phyloP scores from a whole-genome alignment of 2,797 vertebrate species.

The Coreius guichenoti region DNA sequence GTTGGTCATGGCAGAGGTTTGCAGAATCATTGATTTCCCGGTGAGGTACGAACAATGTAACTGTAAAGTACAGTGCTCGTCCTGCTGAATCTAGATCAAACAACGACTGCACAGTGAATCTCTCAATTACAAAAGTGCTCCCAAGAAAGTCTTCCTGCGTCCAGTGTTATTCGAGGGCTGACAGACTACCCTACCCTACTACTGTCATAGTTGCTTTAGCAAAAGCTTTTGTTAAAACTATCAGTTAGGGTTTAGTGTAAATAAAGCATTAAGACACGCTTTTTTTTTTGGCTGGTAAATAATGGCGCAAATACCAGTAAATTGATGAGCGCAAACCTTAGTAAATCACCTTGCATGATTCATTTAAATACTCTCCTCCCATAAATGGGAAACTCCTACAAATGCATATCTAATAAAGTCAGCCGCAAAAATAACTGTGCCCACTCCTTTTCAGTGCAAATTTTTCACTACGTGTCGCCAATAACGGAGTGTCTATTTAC shows the following conservation, averaged over 20 bases:
- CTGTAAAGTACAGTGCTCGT: slow-evolving; percentile 26
- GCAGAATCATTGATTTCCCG: slow-evolving; percentile 56
- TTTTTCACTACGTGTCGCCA: no score
- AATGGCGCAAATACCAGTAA: no score
- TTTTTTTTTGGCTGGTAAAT: no score
- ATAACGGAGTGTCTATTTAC: no score
- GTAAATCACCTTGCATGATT: no score
- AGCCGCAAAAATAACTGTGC: no score
- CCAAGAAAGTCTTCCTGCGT: slow-evolving; percentile 4
- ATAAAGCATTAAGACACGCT: not conserved
- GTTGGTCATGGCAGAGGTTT: slow-evolving; percentile 41
- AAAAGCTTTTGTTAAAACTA: not conserved
- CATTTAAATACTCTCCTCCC: no score
- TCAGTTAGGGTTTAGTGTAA: not conserved
- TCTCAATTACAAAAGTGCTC: slow-evolving; percentile 46
- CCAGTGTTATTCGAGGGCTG: not conserved
- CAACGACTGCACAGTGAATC: slow-evolving; percentile 15
- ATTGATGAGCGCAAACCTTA: no score
- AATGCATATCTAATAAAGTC: no score
- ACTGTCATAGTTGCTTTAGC: not conserved
- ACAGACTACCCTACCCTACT: not conserved
- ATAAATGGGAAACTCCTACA: no score
- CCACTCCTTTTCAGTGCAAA: no score
- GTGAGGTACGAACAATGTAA: slow-evolving; percentile 38
- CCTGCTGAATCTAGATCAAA: slow-evolving; percentile 41